Evolutionary conservation across 2,797 vertebrate species (phyloP), one percentile per base, ranked within the genome.

Genomic region (Acanthopagrus latus): DNA sequence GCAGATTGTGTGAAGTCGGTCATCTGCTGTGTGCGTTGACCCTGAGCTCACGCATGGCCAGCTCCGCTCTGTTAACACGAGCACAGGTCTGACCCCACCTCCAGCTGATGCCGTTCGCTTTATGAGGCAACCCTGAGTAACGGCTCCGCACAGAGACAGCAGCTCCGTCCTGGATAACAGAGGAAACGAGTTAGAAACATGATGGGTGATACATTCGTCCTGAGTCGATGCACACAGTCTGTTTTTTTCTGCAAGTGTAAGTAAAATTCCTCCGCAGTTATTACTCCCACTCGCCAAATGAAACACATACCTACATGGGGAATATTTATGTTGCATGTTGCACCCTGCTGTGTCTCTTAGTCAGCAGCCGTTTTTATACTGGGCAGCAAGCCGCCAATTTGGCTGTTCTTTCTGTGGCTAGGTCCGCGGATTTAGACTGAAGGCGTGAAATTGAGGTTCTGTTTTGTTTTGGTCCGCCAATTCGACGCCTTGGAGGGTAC

Each of bases 101-200:
- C 12, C 17, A 50, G 54, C 14, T 51, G 57, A 63, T 12, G 20
- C 25, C 38, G 47, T 33, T 56, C 3, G 3, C 54, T 81, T 71
- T 17, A 71, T 62, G 66, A 71, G 72, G 66, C 72, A 62, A 71
- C 63, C 29, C 38, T 33, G 33, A 78, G 82, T 51, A 85, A 80
- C 69, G 56, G 23, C 33, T 6, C 17, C 64, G 47, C 65, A 71
- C 38, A 46, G 38, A 52, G 25, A 41, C 59, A 21, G 14, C 57
- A 62, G 21, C 56, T n/a, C n/a, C 54, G 33, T 52, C 11, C 12
- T 18, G 38, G 3, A n/a, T 60, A 38, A 25, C 13, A 17, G 5
- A 33, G 1, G 6, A 56, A 64, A 64, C 41, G 0, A 18, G 23
- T 10, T 9, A 13, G 20, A 73, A 70, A 38, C 23, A 1, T 51